These are phyloP conservation scores for Lochmaea crataegi DNA, from an alignment of 2,888 invertebrate species.

Conservation along the genomic window DNA sequence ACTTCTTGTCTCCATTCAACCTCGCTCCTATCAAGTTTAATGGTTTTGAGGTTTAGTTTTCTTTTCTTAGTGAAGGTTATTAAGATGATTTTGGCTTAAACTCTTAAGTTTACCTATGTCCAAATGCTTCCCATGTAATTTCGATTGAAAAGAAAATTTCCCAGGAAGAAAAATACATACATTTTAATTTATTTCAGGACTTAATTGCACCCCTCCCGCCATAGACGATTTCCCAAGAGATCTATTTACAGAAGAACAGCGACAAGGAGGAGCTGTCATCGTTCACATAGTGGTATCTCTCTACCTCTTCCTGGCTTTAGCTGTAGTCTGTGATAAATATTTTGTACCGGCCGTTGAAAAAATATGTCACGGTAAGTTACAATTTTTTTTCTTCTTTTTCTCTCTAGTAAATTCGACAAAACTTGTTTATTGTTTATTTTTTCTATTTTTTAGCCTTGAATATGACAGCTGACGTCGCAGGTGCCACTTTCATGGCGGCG, in stretches of 20 bases:
- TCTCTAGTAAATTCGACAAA: background rate
- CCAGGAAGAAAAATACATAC: no score
- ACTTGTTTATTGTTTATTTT: conserved; percentile 65
- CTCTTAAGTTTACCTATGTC: no score
- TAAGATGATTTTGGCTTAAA: no score
- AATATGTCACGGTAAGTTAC: conserved; percentile 84
- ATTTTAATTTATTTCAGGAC: conserved; percentile 58
- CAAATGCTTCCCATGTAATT: no score
- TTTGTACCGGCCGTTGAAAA: conserved; percentile 93
- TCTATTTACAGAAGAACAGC: conserved; percentile 79
- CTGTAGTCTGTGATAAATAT: conserved; percentile 93
- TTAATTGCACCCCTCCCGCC: conserved; percentile 85
- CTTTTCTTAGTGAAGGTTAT: no score
- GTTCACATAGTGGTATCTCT: conserved; percentile 84
- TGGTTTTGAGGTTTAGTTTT: no score
- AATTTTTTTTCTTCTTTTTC: background rate
- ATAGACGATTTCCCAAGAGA: conserved; percentile 90
- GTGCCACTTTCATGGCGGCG: conserved; percentile 92
- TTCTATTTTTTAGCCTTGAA: conserved; percentile 71
- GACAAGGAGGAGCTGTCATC: conserved; percentile 83
- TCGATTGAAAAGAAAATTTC: no score
- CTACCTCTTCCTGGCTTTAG: conserved; percentile 85
- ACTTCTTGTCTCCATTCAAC: no score
- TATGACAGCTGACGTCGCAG: conserved; percentile 84
- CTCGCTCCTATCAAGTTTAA: no score